Evolutionary conservation across 2,113 vertebrate genomes (phyloP), one percentile per base, ranked within the genome.

Genomic region (Menidia beryllina): DNA sequence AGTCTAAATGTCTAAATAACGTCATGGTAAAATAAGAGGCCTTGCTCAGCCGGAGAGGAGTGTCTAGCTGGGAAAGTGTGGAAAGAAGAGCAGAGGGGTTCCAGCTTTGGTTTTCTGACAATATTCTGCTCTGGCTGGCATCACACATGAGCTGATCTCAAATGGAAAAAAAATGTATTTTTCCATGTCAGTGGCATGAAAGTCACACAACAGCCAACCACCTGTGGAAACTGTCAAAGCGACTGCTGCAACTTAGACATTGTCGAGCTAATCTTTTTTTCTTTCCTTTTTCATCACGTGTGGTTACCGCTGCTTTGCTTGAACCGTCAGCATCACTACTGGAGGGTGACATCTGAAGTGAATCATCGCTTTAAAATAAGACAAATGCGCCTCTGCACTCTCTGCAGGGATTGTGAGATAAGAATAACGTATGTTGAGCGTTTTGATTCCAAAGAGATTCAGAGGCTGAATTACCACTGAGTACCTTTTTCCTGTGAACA

Each of bases 101-200:
- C 53, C 25, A 43, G 47, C 54, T 72, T 79, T 78, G 74, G 73
- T 70, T 51, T 50, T 72, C 57, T 59, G 66, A 75, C 70, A 79
- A 75, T 52, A 83, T 85, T 85, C 70, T 69, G 79, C 77, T 76
- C 72, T 69, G 82, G 50, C 47, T 78, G 81, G 56, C 73, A 69
- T 86, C 53, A 69, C 85, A 86, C 84, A 81, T 77, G 79, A 85
- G 63, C 67, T 78, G 63, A 63, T 56, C 72, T 78, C 64, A 86
- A 86, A 88, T 79, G 72, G 78, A 86, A 87, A 72, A n/a, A 80
- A 69, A 75, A 63, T 83, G 84, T 69, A 79, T 76, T 86, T 89
- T 88, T 88, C 81, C 81, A 82, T 82, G 56, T 79, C 67, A 19
- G 58, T 80, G 77, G 70, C 36, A 72, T 68, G 64, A 82, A 82